These are phyloP conservation scores for Trissoscelio sp. DNA, from an alignment of 2,888 invertebrate genomes.

Conservation along the genomic window DNA sequence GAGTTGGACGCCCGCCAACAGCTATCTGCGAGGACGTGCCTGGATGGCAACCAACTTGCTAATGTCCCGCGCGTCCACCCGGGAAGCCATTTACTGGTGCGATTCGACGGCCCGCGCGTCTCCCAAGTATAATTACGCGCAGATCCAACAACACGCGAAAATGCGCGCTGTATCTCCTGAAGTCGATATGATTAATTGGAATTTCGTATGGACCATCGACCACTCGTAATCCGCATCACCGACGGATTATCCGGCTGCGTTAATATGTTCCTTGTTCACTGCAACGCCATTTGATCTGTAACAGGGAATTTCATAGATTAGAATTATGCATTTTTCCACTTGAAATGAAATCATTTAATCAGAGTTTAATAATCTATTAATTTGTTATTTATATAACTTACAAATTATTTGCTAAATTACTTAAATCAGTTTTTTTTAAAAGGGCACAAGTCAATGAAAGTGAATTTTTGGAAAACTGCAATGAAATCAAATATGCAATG, in stretches of 20 bases:
- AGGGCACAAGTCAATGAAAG: too few relatives aligned
- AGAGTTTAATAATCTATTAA: too few relatives aligned
- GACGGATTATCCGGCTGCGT: constrained; percentile 7
- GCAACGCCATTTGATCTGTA: constrained; percentile 15
- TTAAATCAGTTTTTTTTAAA: too few relatives aligned
- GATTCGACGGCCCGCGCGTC: constrained; percentile 39
- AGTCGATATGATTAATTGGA: constrained; percentile 50
- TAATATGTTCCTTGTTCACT: constrained; percentile 28
- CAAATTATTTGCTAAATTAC: too few relatives aligned
- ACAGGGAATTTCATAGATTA: constrained; percentile 41
- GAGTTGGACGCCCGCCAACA: constrained; percentile 76
- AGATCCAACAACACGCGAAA: constrained; percentile 17
- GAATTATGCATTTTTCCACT: constrained; percentile 23
- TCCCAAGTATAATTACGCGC: constrained; percentile 49
- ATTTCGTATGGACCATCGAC: constrained; percentile 9
- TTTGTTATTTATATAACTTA: too few relatives aligned
- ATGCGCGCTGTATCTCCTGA: constrained; percentile 26
- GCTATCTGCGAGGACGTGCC: constrained; percentile 77
- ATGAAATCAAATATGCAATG: too few relatives aligned
- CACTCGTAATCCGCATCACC: constrained; percentile 7
- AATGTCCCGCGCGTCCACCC: constrained; percentile 73
- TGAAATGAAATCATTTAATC: constrained; percentile 43
- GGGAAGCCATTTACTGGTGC: constrained; percentile 58
- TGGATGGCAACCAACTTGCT: constrained; percentile 78
- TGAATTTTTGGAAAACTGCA: too few relatives aligned